Evolutionary conservation across 2,888 invertebrate genomes (phyloP), one percentile per base, ranked within the genome.

Genomic region (Hydrotaea cyrtoneurina): DNA sequence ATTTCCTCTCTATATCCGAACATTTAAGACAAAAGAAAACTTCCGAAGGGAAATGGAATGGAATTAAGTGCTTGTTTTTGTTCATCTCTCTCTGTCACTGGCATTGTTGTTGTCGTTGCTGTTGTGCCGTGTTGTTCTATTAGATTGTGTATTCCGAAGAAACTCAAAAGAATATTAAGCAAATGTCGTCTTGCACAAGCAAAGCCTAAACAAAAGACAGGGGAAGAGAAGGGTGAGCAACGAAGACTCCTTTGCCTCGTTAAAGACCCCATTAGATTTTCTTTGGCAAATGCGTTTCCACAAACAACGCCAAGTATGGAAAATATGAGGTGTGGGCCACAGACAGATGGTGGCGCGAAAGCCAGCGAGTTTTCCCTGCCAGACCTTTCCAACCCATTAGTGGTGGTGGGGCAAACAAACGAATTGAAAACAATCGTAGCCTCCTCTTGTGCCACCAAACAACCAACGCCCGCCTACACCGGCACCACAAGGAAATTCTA

Each of bases 221-320:
- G 2, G 13, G 13, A 17, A 59, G 26, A 2, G 5, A 19, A 36
- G 11, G 36, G 36, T 0, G 15, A 17, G 23, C 2, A 23, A 15
- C 21, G 46, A 46, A 69, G 39, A 69, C 69, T 46, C 46, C 19
- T 80, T 80, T 62, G 59, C 69, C 83, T 77, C 74, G 69, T 80
- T 78, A 79, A 64, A 39, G 75, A 64, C 11, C 75, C 78, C 11
- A 69, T 59, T 50, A 36, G 15, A 53, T 77, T 36, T 17, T 23
- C 23, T 39, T 36, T 55, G 26, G 50, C 19, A 78, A 53, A 53
- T 26, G 69, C 46, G 23, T 23, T 50, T 2, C 31, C n/a, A 36
- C 1, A 10, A 21, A 21, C 43, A n/a, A n/a, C 11, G 39, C 36
- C 36, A n/a, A n/a, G n/a, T n/a, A n/a, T n/a, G n/a, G n/a, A n/a